Evolutionary conservation across 2,888 invertebrate genomes (phyloP), one percentile per base, ranked within the genome.

Genomic region (Nyleta sp.): DNA sequence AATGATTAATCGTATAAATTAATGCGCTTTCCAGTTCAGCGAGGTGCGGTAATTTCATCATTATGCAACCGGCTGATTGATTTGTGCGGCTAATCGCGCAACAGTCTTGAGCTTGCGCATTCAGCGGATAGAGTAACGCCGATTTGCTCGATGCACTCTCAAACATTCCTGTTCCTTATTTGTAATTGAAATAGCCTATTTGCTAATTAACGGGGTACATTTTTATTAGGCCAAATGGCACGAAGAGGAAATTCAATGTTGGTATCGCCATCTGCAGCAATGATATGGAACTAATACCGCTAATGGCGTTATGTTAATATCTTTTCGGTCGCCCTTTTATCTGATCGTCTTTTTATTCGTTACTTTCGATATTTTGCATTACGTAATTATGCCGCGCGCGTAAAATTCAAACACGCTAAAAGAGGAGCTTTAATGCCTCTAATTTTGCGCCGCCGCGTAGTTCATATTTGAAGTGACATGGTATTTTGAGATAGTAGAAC

Each of bases 161-260:
- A n/a, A n/a, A n/a, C 35, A 35, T 11, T n/a, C n/a, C n/a, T 3
- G 8, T 35, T 40, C 3, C 28, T 50, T 24, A 40, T 28, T 60
- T 33, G n/a, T 8, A 60, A 44, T 60, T 46, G 31, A 31, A 60
- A 44, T 20, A 44, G 15, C 15, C 13, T 13, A 11, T 38, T 55
- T 18, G 6, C 10, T 55, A 55, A 55, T 38, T 35, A 20, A 22
- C 11, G 52, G 18, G 17, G 11, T 18, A 38, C 46, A 38, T 38
- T 38, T 55, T 35, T 38, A 55, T 55, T 17, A 55, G 53, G n/a
- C 46, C 22, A 20, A 62, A 60, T 62, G 44, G 18, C n/a, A 33
- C 13, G 13, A 48, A 62, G 18, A 20, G 46, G 15, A 60, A 46
- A 48, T 62, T 62, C 48, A 62, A 48, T 62, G 15, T 28, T 42